Percentiles rank a stretch among this genome's conserved stretches.
Conservation (phyloP, 1,140 invertebrate species). For the Zaprionus nigranus region DNA sequence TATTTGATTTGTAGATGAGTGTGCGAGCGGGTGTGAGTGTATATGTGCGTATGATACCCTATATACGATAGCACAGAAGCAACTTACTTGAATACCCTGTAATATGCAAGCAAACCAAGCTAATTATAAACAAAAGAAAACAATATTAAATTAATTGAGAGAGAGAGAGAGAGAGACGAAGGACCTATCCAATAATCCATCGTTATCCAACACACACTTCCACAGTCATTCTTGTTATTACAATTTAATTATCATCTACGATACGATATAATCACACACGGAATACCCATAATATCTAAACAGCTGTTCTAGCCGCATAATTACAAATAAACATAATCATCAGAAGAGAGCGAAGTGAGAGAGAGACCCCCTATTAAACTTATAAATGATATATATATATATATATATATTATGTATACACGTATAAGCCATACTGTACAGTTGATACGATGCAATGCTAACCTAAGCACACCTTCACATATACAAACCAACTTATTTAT, state of each 20-base stretch:
- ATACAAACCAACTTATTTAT: constrained; percentile 40
- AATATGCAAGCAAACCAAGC: constrained; percentile 3
- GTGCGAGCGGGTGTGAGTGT: constrained; percentile 8
- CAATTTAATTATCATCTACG: constrained; percentile 46
- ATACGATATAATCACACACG: constrained; percentile 52
- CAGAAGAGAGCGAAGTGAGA: constrained; percentile 35
- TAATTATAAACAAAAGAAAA: background rate
- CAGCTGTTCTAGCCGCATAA: constrained; percentile 52
- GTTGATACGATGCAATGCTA: constrained; percentile 70
- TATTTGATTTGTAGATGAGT: constrained; percentile 22
- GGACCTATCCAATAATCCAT: constrained; percentile 14
- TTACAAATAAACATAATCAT: constrained; percentile 56
- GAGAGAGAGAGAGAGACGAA: background rate
- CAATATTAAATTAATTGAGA: constrained; percentile 8
- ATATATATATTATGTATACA: constrained; percentile 39
- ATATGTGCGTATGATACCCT: constrained; percentile 6
- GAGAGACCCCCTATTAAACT: constrained; percentile 46
- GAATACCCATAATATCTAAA: constrained; percentile 40
- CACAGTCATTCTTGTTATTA: constrained; percentile 68
- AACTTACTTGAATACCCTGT: constrained; percentile 9
- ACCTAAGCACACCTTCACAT: constrained; percentile 68
- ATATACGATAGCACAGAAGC: background rate
- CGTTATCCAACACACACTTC: constrained; percentile 31
- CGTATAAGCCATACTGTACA: constrained; percentile 76
- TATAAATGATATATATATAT: constrained; percentile 42